A percentile compares a stretch with the other conserved stretches of the same genome.
Conservation (phyloP, 2,797 vertebrate genomes). For the Sphenopsis melanotis region DNA sequence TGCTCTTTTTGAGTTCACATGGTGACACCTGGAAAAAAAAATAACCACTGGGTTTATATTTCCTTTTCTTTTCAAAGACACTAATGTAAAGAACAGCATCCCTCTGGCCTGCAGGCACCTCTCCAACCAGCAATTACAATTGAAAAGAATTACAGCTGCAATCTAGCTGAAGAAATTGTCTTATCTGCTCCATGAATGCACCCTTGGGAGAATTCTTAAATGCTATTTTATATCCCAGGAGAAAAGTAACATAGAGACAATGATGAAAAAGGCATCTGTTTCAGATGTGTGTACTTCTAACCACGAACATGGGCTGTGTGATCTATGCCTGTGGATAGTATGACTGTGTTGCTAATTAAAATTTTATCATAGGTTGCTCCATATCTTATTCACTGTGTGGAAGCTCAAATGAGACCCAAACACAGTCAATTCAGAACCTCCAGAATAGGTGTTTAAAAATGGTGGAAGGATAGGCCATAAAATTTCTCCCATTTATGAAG, state of each 20-base stretch:
- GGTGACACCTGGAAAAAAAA: background rate
- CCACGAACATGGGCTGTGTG: background rate
- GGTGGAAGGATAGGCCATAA: background rate
- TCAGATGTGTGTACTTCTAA: slow-evolving; percentile 41
- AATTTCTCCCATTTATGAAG: background rate
- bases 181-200: slow-evolving; percentile 55
- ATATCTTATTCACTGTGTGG: background rate
- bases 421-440: background rate
- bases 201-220: slow-evolving; percentile 60
- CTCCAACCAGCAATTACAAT: slow-evolving; percentile 59
- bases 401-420: slow-evolving; percentile 17
- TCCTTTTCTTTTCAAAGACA: slow-evolving; percentile 38
- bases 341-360: slow-evolving; percentile 53
- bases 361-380: slow-evolving; percentile 33
- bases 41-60: slow-evolving; percentile 18
- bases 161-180: slow-evolving; percentile 68
- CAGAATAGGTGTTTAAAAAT: background rate
- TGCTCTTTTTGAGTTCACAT: background rate
- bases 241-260: slow-evolving; percentile 45
- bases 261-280: slow-evolving; percentile 62
- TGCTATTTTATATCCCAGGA: slow-evolving; percentile 52
- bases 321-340: slow-evolving; percentile 42
- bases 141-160: slow-evolving; percentile 69
- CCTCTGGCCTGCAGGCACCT: slow-evolving; percentile 60
- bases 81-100: slow-evolving; percentile 44